phyloP scores from a whole-genome alignment of 1,140 invertebrate species.

The Leptopilina clavipes region DNA sequence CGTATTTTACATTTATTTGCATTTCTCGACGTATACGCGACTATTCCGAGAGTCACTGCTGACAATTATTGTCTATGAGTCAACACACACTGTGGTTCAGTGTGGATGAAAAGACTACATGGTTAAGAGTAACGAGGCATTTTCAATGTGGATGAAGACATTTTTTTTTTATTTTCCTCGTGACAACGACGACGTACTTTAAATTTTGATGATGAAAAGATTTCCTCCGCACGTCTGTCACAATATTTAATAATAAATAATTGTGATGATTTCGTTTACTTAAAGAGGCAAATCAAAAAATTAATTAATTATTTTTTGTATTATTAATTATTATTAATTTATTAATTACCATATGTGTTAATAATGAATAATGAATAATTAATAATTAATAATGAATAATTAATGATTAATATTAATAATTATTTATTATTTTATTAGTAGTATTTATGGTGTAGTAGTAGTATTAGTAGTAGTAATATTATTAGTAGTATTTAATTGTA shows the following conservation, averaged over 20 bases:
- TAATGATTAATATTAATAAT: too few species aligned
- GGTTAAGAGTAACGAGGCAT: slow-evolving; percentile 9
- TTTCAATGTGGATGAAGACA: slow-evolving; percentile 18
- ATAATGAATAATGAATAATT: too few species aligned
- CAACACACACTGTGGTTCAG: not conserved
- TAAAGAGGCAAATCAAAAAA: not conserved
- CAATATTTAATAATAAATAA: not conserved
- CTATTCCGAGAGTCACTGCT: not conserved
- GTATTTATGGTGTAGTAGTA: too few species aligned
- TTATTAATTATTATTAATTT: too few species aligned
- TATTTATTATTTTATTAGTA: too few species aligned
- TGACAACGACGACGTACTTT: not conserved
- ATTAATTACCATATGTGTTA: too few species aligned
- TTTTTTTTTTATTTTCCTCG: not conserved
- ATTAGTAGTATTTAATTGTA: too few species aligned
- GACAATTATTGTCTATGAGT: slow-evolving; percentile 31
- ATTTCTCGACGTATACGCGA: slow-evolving; percentile 25
- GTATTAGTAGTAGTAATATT: too few species aligned
- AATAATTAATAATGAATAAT: too few species aligned
- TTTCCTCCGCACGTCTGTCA: not conserved
- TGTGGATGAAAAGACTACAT: not conserved
- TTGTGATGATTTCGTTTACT: too few species aligned
- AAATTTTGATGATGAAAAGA: too few species aligned
- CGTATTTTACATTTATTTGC: slow-evolving; percentile 29
- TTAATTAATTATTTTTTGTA: too few species aligned